Base-by-base conservation (phyloP, 2,888 invertebrate genomes). In the Dichetophora obliterata region DNA sequence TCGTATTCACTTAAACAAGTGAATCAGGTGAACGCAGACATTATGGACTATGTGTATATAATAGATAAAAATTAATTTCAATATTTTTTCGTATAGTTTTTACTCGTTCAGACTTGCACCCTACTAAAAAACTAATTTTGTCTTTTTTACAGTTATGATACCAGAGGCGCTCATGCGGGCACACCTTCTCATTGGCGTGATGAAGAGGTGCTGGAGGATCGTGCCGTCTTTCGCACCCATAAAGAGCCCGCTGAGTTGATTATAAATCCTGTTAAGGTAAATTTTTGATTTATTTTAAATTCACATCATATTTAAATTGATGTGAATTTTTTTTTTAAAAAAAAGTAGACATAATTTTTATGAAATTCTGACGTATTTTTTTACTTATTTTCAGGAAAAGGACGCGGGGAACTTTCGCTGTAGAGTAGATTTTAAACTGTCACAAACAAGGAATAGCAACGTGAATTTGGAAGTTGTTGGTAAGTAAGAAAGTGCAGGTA, bases 401-500 rank as follows among this genome's bases (percentile, higher is more conserved):
- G 95, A 95, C 89, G 93, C 92, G 71, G 94, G 94, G 69, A 91
- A 93, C 83, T 95, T 95, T 90, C 91, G 94, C 83, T 95, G 95
- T 89, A 91, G 95, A 82, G 94, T 95, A 79, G 95, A 95, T 89
- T 95, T 94, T 90, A 93, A 93, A 88, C 92, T 93, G 85, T 93
- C 94, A 69, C 94, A 94, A 75, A 95, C 95, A 78, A 91, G 94
- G 83, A 94, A 95, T 89, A 92, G 93, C 87, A 92, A 93, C 88
- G 94, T 95, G 88, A 94, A 94, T 89, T 91, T 95, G 84, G 94
- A 94, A 85, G 92, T 95, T 83, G 93, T 95, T 86, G 92, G 95
- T 95, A 91, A 93, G 94, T 92, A 82, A 78, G 31, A 65, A 31
- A 14, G 3, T 34, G 11, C 2, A 14, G 1, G 1, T 3, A 43